phyloP scores from a whole-genome alignment of 1,140 invertebrate species.

The Bombus impatiens region DNA sequence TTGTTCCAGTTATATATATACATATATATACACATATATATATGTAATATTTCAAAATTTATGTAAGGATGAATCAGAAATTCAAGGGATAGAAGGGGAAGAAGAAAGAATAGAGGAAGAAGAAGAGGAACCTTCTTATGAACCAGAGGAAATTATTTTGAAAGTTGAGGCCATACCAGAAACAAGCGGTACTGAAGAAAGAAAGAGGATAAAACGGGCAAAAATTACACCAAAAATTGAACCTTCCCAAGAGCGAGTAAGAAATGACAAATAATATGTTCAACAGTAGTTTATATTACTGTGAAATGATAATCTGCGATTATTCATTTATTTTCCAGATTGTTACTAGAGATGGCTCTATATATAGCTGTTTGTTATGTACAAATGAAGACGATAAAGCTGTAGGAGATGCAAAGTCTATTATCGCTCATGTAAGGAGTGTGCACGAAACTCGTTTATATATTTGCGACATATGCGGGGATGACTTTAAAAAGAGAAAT shows the following conservation, averaged over 20 bases:
- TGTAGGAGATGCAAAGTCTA: conserved; percentile 83
- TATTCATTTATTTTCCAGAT: conserved; percentile 72
- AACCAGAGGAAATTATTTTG: conserved; percentile 44
- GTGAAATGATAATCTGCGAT: conserved; percentile 22
- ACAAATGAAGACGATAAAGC: conserved; percentile 78
- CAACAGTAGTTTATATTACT: background rate
- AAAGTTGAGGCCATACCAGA: conserved; percentile 49
- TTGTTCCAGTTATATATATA: no score
- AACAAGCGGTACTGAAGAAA: conserved; percentile 63
- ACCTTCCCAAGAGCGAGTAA: conserved; percentile 44
- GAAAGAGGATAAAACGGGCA: conserved; percentile 57
- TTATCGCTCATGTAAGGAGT: conserved; percentile 85
- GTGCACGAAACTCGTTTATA: conserved; percentile 86
- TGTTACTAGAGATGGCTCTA: conserved; percentile 81
- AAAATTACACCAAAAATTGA: conserved; percentile 60
- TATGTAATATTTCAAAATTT: background rate
- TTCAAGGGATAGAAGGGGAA: conserved; percentile 58
- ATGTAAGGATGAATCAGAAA: conserved; percentile 29
- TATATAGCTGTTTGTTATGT: conserved; percentile 86
- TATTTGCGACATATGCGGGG: conserved; percentile 88
- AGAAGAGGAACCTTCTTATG: conserved; percentile 39
- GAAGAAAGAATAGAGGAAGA: conserved; percentile 49
- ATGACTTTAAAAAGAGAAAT: conserved; percentile 85
- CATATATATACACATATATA: no score
- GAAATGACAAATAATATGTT: background rate